A percentile compares a stretch with the other conserved stretches of the same genome.
Evolutionary conservation across 37 sponge, comb jelly and placozoan genomes (phyloP).

Genomic region (Theonella swinhoei): DNA sequence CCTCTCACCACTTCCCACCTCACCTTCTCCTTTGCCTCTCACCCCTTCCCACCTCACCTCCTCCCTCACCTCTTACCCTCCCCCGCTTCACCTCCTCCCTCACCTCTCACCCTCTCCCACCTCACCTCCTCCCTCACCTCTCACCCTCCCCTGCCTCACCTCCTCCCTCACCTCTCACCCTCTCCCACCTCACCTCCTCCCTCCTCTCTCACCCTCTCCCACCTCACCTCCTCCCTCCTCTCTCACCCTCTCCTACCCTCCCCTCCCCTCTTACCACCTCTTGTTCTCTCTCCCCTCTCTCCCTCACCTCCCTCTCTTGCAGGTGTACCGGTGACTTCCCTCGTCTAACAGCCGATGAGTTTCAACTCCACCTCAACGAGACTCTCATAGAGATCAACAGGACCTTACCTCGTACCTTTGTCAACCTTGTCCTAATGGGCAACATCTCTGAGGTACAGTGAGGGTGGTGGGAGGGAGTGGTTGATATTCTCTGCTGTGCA

Average conservation of each 20-base stretch:
- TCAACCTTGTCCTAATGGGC: conserved; percentile 72
- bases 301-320: not conserved
- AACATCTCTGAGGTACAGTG: conserved; percentile 73
- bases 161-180: not conserved
- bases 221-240: not conserved
- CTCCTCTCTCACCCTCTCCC: not conserved
- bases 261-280: not conserved
- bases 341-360: conserved; percentile 59
- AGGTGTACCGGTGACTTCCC: conserved; percentile 76
- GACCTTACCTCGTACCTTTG: conserved; percentile 73
- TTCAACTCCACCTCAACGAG: conserved; percentile 55
- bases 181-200: not conserved
- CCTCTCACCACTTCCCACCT: not conserved
- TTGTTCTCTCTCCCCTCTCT: not conserved
- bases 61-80: too few relatives aligned
- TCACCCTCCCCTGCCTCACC: too few relatives aligned
- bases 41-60: too few relatives aligned
- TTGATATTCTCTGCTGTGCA: conserved; percentile 11
- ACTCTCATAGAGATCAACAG: conserved; percentile 54
- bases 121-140: too few relatives aligned
- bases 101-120: too few relatives aligned
- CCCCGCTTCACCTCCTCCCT: too few relatives aligned
- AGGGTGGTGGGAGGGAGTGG: not conserved
- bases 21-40: not conserved
- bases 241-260: not conserved